A percentile compares a stretch with the other conserved stretches of the same genome.
These are phyloP conservation scores for Drosophila colorata DNA, from an alignment of 2,888 invertebrate genomes.

Conservation along the genomic window DNA sequence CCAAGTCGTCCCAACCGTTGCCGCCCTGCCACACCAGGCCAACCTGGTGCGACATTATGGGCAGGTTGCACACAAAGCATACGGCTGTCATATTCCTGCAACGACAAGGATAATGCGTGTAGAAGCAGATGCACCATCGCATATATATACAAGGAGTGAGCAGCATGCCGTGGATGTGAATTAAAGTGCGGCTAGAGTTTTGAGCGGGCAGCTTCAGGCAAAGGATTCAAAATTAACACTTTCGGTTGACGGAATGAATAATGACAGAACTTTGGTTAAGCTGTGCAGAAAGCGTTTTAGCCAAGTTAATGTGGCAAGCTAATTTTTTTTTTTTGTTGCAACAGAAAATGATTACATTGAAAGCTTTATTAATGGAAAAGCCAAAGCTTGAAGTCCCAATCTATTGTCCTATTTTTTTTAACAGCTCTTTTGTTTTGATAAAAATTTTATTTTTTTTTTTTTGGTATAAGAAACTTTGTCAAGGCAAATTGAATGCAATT, in stretches of 20 bases:
- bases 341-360: not conserved
- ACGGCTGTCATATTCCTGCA: slow-evolving; percentile 96
- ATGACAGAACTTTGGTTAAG: not conserved
- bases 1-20: slow-evolving; percentile 97
- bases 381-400: too few species aligned
- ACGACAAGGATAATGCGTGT: slow-evolving; percentile 48
- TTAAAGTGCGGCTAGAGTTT: not conserved
- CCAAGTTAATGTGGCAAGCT: too few species aligned
- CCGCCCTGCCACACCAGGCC: slow-evolving; percentile 97
- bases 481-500: too few species aligned
- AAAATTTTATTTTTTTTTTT: too few species aligned
- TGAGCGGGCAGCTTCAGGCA: not conserved
- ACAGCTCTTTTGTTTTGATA: too few species aligned
- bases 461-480: too few species aligned
- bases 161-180: not conserved
- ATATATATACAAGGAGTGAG: not conserved
- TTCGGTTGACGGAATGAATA: not conserved
- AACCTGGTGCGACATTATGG: slow-evolving; percentile 97
- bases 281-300: too few species aligned
- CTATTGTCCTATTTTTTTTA: too few species aligned
- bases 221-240: not conserved
- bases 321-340: too few species aligned
- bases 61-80: slow-evolving; percentile 98
- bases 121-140: not conserved
- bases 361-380: too few species aligned